These are phyloP conservation scores for Trididemnum nubilum DNA, from an alignment of 23 tunicate species.

Conservation along the genomic window DNA sequence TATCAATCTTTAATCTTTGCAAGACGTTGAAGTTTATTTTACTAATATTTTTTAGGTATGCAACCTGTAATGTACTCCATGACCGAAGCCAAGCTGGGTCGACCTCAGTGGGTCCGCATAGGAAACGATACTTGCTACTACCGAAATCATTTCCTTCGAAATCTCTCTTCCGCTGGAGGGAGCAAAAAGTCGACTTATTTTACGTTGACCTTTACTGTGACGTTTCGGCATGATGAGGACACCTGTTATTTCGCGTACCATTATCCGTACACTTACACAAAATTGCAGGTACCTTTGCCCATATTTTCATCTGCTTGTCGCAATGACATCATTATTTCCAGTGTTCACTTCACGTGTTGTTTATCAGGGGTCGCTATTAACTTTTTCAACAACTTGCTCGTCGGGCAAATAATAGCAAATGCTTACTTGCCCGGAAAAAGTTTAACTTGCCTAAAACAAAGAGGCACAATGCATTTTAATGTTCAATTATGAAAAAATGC, in stretches of 20 bases:
- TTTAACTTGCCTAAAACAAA: too few relatives aligned
- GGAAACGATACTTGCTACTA: conserved; percentile 86
- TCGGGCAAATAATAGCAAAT: too few relatives aligned
- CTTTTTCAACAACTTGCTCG: too few relatives aligned
- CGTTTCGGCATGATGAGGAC: conserved; percentile 66
- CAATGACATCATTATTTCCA: too few relatives aligned
- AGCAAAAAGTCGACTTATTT: conserved; percentile 57
- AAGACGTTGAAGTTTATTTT: too few relatives aligned
- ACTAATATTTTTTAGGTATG: conserved; percentile 92
- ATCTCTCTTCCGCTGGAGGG: conserved; percentile 60
- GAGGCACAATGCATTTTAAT: too few relatives aligned
- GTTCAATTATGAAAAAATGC: too few relatives aligned
- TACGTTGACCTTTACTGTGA: conserved; percentile 79
- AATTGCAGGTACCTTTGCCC: conserved; percentile 52
- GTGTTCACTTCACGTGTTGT: too few relatives aligned
- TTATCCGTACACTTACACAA: conserved; percentile 97
- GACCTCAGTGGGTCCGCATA: conserved; percentile 75
- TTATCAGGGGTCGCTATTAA: too few relatives aligned
- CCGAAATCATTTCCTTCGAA: conserved; percentile 79
- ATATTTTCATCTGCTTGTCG: too few relatives aligned
- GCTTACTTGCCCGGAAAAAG: too few relatives aligned
- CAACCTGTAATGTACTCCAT: conserved; percentile 98
- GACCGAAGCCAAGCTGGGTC: conserved; percentile 76
- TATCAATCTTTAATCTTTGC: too few relatives aligned
- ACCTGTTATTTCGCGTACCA: conserved; percentile 93